Evolutionary conservation across 2,797 vertebrate species (phyloP).

Genomic region (Telmatherina bonti): DNA sequence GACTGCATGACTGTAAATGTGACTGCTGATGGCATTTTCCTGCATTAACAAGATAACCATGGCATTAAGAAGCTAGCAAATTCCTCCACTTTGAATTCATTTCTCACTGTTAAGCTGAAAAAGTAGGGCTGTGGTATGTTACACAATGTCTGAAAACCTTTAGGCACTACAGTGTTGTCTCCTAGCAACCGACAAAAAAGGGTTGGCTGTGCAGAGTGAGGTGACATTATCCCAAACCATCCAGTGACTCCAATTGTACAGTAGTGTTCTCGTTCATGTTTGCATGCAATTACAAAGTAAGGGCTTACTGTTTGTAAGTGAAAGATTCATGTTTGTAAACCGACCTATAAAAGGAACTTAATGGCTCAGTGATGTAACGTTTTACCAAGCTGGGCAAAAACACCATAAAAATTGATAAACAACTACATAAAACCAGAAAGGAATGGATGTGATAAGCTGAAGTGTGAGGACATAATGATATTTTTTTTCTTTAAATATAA

Average conservation of each 20-base stretch:
- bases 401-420: slow-evolving; percentile 4
- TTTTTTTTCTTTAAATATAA: slow-evolving; percentile 13
- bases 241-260: slow-evolving; percentile 49
- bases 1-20: not conserved
- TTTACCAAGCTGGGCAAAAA: slow-evolving; percentile 1
- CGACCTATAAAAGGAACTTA: not conserved
- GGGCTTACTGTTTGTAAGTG: not conserved
- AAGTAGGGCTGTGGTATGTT: slow-evolving; percentile 62
- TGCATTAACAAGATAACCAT: not conserved
- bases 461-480: not conserved
- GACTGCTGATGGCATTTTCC: not conserved
- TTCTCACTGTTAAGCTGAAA: slow-evolving; percentile 36
- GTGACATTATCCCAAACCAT: slow-evolving; percentile 71
- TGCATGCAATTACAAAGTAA: slow-evolving; percentile 6
- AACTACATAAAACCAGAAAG: slow-evolving; percentile 1
- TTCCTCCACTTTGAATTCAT: slow-evolving; percentile 20
- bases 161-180: slow-evolving; percentile 76
- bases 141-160: slow-evolving; percentile 71
- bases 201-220: slow-evolving; percentile 66
- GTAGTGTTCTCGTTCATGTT: slow-evolving; percentile 24
- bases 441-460: not conserved
- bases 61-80: no score
- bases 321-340: not conserved
- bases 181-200: slow-evolving; percentile 81
- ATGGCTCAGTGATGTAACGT: slow-evolving; percentile 25